Percentiles rank a stretch among this genome's conserved stretches.
These are phyloP conservation scores for Euproctis similis DNA, from an alignment of 2,888 invertebrate genomes.

Conservation along the genomic window DNA sequence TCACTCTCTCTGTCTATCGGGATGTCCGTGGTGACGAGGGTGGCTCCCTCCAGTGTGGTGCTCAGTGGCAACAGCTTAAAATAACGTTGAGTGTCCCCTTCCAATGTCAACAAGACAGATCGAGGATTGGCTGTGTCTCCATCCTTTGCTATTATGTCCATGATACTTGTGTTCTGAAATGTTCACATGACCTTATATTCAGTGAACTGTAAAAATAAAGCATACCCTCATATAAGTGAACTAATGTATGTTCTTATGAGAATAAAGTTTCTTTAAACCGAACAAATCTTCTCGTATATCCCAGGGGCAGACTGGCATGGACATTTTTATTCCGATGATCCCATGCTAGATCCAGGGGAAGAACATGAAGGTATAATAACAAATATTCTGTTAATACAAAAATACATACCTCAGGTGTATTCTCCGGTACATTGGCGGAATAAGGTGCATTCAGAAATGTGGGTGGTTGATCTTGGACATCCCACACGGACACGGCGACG, in stretches of 20 bases:
- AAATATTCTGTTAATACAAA: no score
- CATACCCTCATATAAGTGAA: no score
- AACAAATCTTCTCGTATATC: no score
- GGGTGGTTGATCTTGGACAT: constrained; percentile 90
- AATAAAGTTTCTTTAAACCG: no score
- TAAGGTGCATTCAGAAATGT: constrained; percentile 88
- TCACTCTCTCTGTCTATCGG: constrained; percentile 86
- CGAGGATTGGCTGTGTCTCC: constrained; percentile 87
- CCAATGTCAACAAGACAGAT: constrained; percentile 79
- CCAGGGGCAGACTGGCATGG: no score
- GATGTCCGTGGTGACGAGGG: constrained; percentile 77
- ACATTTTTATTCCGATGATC: no score
- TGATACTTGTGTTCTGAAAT: constrained; percentile 76
- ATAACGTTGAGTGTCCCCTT: constrained; percentile 81
- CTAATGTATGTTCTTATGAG: no score
- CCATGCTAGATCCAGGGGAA: no score
- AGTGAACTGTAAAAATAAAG: no score
- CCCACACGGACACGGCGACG: constrained; percentile 83
- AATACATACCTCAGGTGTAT: constrained; percentile 77
- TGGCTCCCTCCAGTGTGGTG: constrained; percentile 74
- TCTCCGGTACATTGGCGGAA: constrained; percentile 85
- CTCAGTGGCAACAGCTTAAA: constrained; percentile 77
- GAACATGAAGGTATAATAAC: no score
- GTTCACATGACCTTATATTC: not conserved
- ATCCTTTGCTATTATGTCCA: constrained; percentile 85